Conservation (phyloP, 2,797 vertebrate genomes). For the Poeciliopsis presidionis region DNA sequence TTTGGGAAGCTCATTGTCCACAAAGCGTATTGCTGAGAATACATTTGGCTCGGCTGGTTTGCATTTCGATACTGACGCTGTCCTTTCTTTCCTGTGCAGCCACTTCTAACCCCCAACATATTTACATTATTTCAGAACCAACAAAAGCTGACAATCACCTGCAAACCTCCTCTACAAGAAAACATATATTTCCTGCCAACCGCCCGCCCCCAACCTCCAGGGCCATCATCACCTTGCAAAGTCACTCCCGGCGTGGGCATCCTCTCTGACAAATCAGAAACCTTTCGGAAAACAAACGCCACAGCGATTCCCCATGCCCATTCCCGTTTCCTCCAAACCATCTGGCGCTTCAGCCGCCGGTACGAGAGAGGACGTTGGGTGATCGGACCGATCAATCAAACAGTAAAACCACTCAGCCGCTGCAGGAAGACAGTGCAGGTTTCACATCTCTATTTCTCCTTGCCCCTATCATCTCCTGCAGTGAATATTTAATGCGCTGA, state of each 20-base stretch:
- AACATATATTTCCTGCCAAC: constrained; percentile 33
- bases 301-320: constrained; percentile 63
- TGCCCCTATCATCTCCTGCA: constrained; percentile 39
- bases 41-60: constrained; percentile 56
- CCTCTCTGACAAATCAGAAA: constrained; percentile 40
- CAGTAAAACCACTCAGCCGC: constrained; percentile 70
- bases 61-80: constrained; percentile 51
- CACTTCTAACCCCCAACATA: constrained; percentile 14
- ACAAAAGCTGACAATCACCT: constrained; percentile 14
- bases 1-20: constrained; percentile 70
- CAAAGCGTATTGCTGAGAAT: constrained; percentile 59
- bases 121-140: constrained; percentile 41
- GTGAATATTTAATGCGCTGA: constrained; percentile 49
- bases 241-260: constrained; percentile 46
- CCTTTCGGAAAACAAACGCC: constrained; percentile 50
- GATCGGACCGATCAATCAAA: constrained; percentile 69
- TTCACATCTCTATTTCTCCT: constrained; percentile 42
- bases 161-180: constrained; percentile 3
- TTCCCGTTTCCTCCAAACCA: constrained; percentile 63
- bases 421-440: constrained; percentile 51
- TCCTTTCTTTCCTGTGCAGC: constrained; percentile 23
- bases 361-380: constrained; percentile 68
- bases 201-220: no score
- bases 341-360: constrained; percentile 52
- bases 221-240: constrained; percentile 39